These are phyloP conservation scores for Mastacembelus armatus DNA, from an alignment of 2,797 vertebrate genomes.

Conservation along the genomic window DNA sequence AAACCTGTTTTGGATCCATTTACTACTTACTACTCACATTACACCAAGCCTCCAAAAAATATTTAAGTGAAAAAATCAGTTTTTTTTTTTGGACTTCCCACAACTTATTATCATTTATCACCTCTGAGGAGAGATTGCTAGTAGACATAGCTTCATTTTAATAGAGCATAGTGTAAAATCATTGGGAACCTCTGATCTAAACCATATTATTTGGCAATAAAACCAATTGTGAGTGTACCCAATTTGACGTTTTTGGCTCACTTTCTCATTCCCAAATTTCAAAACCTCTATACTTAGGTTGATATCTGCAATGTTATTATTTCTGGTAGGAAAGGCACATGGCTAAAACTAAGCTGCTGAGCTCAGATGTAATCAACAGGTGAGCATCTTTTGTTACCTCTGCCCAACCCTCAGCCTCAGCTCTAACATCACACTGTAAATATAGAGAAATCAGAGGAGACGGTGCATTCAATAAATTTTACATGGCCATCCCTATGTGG, in stretches of 20 bases:
- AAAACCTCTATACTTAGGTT: neutral
- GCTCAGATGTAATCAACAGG: constrained; percentile 5
- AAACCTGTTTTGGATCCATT: neutral
- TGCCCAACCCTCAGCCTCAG: neutral
- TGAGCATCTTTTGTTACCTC: constrained; percentile 11
- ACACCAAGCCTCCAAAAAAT: neutral
- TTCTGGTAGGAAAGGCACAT: neutral
- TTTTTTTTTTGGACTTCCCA: too few species aligned
- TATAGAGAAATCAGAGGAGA: constrained; percentile 14
- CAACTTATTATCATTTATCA: neutral
- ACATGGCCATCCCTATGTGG: constrained; percentile 39
- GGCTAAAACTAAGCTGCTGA: neutral
- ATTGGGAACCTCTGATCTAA: neutral
- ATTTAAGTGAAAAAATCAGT: neutral
- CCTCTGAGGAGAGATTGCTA: neutral
- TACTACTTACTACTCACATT: neutral
- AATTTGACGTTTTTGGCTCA: neutral
- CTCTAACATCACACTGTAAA: constrained; percentile 14
- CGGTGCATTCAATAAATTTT: constrained; percentile 19
- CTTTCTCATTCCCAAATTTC: neutral
- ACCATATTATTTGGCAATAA: neutral
- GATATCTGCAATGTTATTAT: neutral
- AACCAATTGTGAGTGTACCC: neutral
- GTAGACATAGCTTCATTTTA: neutral
- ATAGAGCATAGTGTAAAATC: neutral